A percentile compares a stretch with the other conserved stretches of the same genome.
Conservation (phyloP, 2,113 vertebrate genomes). For the Motacilla tschutschensis region DNA sequence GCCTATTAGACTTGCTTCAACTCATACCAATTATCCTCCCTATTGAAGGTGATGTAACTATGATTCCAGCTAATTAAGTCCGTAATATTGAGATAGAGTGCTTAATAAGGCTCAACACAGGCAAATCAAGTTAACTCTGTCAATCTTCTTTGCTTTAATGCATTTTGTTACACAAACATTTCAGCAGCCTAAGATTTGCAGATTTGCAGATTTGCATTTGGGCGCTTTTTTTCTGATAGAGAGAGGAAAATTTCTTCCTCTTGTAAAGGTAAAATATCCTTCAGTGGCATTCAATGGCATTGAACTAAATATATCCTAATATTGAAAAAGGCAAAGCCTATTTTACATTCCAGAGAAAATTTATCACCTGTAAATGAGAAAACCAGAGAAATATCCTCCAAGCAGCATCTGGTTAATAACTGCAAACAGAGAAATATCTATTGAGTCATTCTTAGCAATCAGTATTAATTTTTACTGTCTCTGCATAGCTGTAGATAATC, state of each 20-base stretch:
- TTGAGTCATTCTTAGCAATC: neutral
- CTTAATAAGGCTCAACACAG: constrained; percentile 46
- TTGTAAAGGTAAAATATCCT: neutral
- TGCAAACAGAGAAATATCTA: neutral
- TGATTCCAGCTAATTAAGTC: constrained; percentile 58
- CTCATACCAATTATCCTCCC: constrained; percentile 57
- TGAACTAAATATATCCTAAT: neutral
- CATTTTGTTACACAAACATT: constrained; percentile 13
- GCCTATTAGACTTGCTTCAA: constrained; percentile 45
- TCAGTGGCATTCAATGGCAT: neutral
- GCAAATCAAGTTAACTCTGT: constrained; percentile 45
- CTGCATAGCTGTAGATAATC: neutral
- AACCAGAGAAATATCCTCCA: neutral
- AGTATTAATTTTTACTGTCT: constrained; percentile 5
- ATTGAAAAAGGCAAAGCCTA: neutral
- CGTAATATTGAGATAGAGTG: constrained; percentile 29
- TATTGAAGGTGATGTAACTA: constrained; percentile 55
- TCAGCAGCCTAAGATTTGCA: neutral
- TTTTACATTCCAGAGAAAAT: neutral
- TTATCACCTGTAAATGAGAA: neutral
- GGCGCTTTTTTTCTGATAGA: neutral
- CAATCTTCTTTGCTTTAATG: constrained; percentile 41
- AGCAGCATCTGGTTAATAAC: neutral
- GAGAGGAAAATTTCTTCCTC: neutral
- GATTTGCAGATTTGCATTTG: neutral